phyloP scores from a whole-genome alignment of 2,888 invertebrate genomes.

The Eurytoma adleriae region DNA sequence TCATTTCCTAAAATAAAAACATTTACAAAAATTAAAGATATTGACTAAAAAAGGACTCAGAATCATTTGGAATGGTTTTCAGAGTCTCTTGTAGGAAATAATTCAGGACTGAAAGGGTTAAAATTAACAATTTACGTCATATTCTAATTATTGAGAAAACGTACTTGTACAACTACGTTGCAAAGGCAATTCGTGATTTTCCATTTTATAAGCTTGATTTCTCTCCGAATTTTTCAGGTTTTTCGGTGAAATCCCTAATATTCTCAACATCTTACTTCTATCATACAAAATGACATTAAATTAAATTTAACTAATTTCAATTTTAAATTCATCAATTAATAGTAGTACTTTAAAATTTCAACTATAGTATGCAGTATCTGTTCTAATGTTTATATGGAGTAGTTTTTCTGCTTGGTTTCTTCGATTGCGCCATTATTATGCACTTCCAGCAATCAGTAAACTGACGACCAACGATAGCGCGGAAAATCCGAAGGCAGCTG shows the following conservation, averaged over 20 bases:
- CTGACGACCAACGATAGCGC: constrained; percentile 47
- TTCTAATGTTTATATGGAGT: constrained; percentile 34
- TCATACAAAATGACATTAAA: constrained; percentile 3
- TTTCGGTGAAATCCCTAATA: constrained; percentile 3
- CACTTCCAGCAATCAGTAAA: constrained; percentile 45
- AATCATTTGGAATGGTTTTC: no score
- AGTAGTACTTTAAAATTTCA: not conserved
- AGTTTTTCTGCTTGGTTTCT: not conserved
- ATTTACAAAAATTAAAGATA: no score
- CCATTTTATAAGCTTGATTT: constrained; percentile 23
- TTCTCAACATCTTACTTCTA: constrained; percentile 15
- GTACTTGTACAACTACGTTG: not conserved
- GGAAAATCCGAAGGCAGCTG: constrained; percentile 41
- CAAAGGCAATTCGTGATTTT: constrained; percentile 45
- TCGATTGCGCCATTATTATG: constrained; percentile 41
- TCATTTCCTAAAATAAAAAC: no score
- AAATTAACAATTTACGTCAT: no score
- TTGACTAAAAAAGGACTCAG: no score
- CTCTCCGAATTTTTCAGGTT: not conserved
- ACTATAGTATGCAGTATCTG: constrained; percentile 33
- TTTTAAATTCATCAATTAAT: constrained; percentile 23
- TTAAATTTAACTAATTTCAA: constrained; percentile 15
- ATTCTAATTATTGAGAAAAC: no score
- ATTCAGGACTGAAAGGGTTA: no score
- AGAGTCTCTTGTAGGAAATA: no score